Evolutionary conservation across 2,113 vertebrate genomes (phyloP).

Genomic region (Lamprotornis superbus): DNA sequence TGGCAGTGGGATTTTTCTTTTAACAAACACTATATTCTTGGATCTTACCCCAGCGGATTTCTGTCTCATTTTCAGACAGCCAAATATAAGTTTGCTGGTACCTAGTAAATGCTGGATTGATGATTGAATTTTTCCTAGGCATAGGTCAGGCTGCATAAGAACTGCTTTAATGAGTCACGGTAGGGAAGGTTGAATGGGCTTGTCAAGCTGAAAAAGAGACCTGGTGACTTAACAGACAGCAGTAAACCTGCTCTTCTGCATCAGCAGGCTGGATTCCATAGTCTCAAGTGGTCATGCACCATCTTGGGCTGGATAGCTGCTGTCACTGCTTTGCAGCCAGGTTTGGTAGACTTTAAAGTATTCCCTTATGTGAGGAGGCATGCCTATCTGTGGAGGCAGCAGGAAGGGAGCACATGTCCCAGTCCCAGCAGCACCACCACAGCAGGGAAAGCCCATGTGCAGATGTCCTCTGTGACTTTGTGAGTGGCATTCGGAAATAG

Average conservation of each 20-base stretch:
- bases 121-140: neutral
- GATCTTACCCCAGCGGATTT: neutral
- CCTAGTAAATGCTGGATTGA: neutral
- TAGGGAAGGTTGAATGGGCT: neutral
- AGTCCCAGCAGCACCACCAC: neutral
- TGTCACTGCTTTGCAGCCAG: neutral
- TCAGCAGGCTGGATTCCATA: neutral
- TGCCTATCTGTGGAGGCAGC: neutral
- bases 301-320: neutral
- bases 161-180: neutral
- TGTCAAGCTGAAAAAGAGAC: neutral
- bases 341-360: neutral
- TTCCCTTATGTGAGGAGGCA: neutral
- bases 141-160: neutral
- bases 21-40: neutral
- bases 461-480: constrained; percentile 37
- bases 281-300: rapidly evolving
- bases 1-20: neutral
- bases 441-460: neutral
- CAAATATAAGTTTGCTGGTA: neutral
- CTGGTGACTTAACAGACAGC: neutral
- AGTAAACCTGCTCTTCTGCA: neutral
- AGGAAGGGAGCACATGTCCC: rapidly evolving
- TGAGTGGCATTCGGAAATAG: neutral
- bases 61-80: neutral